These are phyloP conservation scores for Alca torda DNA, from an alignment of 2,797 vertebrate genomes.

Conservation along the genomic window DNA sequence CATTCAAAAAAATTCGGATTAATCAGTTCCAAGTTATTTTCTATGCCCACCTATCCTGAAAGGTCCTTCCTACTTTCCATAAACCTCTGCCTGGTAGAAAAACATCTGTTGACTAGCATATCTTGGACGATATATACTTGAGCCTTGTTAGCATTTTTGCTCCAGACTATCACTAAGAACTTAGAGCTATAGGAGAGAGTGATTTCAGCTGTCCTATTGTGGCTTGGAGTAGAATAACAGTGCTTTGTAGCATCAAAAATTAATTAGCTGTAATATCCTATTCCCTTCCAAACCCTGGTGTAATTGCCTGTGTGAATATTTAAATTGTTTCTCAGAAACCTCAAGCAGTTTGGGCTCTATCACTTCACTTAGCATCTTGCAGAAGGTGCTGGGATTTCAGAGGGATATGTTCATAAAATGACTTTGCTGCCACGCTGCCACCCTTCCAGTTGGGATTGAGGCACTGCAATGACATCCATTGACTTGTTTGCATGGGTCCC, in stretches of 20 bases:
- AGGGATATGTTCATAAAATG: background rate
- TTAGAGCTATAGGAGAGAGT: background rate
- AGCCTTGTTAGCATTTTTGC: background rate
- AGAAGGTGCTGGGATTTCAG: background rate
- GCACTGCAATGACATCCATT: background rate
- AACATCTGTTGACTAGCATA: background rate
- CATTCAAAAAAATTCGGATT: background rate
- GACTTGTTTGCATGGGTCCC: background rate
- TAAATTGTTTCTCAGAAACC: background rate
- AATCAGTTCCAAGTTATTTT: background rate
- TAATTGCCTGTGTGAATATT: background rate
- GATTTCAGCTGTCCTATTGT: background rate
- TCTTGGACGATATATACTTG: background rate
- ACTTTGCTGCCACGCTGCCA: rapidly evolving
- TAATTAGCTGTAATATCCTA: background rate
- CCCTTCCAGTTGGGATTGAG: background rate
- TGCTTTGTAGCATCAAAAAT: background rate
- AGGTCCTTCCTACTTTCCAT: background rate
- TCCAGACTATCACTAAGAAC: background rate
- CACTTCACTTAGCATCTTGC: background rate
- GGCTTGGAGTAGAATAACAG: background rate
- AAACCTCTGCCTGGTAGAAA: background rate
- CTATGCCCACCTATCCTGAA: background rate
- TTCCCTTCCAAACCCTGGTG: background rate
- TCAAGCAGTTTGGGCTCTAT: background rate